Base-by-base conservation (phyloP, 2,797 vertebrate genomes). In the Babyrousa celebensis region DNA sequence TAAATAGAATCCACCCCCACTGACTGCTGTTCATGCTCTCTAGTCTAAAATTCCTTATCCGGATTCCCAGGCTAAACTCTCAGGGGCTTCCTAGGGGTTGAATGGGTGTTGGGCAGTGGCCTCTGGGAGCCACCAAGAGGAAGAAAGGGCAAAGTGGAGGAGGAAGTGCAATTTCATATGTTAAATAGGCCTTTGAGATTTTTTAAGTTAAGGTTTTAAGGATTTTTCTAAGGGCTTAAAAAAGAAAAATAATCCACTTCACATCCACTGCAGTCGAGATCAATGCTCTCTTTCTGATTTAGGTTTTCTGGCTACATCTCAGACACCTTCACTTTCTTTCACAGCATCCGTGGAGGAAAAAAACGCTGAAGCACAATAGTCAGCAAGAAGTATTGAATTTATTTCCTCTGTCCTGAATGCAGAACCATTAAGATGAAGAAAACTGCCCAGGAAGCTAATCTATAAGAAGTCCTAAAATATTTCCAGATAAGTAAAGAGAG, bases 401-500 rank as follows among this genome's bases (percentile, higher is more conserved):
- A 86, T 84, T 83, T 92, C 77, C n/a, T 92, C 29, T 54, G 29
- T 36, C 60, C 21, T 63, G 32, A 88, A 90, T 88, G 15, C 58
- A 95, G 85, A 97, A 63, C 60, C 68, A 91, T 62, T 62, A 87
- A 74, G 68, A 92, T 94, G 94, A 95, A 90, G 84, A 92, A 94
- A 83, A 78, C 40, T 92, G 17, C 29, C 36, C 27, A 12, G 56
- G 68, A 12, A 95, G 63, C 63, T 62, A 71, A 96, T 77, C 78
- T 68, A 32, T 75, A 62, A 48, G 54, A 70, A 79, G 52, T 23
- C 54, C 10, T 23, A 25, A 96, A 95, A 89, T 15, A 70, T 56
- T 68, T 54, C 54, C 23, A 63, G 36, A 36, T 75, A 74, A 60
- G 43, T 40, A 29, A 63, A 82, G 65, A 87, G 56, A 85, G 62